Evolutionary conservation across 2,888 invertebrate species (phyloP), one percentile per base, ranked within the genome.

Genomic region (Trimorus sp.): DNA sequence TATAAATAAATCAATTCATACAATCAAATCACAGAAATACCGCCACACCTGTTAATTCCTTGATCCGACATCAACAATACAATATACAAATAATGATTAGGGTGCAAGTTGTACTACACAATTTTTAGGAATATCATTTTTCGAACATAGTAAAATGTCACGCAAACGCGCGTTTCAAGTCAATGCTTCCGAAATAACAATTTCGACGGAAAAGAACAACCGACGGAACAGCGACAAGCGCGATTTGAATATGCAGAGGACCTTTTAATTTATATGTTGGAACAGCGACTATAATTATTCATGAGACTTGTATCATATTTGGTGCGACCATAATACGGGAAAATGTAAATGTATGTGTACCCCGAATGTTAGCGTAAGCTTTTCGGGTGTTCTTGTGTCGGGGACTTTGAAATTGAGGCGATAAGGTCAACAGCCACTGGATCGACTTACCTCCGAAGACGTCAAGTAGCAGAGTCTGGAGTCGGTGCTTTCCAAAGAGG

Each of bases 401-500:
- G 77, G 73, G 76, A 83, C 84, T 85, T 86, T 84, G 86, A 86
- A 86, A 87, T 86, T 81, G 82, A 75, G 58, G 63, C 70, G 88
- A 89, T 87, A 88, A 89, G 87, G 88, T 88, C 86, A 88, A 88
- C 83, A 84, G 82, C 81, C 84, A 87, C 86, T 87, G 59, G 66
- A 82, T 70, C 78, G 73, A 94, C 97, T 95, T 93, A 98, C 98
- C 97, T 98, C 98, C 85, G 98, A 98, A 59, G 98, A 98, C 85
- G 98, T 98, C 91, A 98, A 94, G 93, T 98, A 98, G 93, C 98
- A 98, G 88, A 98, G 95, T 88, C 97, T 94, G 85, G 98, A 98
- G 93, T 98, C 98, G 9, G 98, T 97, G 93, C 98, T 98, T 92
- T 98, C 98, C 84, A 98, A 95, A 66, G 98, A 98, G 58, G 97